These are phyloP conservation scores for Charina bottae DNA, from an alignment of 2,113 vertebrate genomes.

Conservation along the genomic window DNA sequence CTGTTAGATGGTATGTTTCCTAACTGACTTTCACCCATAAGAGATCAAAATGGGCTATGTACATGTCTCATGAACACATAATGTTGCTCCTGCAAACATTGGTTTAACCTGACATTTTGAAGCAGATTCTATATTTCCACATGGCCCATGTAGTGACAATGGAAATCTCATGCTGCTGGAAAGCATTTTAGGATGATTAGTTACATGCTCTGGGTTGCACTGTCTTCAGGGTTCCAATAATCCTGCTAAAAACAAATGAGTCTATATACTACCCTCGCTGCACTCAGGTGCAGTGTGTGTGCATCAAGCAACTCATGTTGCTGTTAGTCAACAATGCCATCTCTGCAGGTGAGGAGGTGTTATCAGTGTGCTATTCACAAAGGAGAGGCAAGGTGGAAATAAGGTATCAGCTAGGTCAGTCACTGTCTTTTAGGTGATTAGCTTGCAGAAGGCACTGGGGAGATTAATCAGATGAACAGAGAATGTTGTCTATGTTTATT, in stretches of 20 bases:
- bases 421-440: neutral
- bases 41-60: neutral
- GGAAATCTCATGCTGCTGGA: conserved; percentile 15
- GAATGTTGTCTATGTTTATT: neutral
- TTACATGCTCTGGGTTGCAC: neutral
- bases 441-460: neutral
- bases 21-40: rapidly evolving
- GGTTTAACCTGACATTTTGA: neutral
- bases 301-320: neutral
- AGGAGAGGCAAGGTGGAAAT: neutral
- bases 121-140: conserved; percentile 13
- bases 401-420: neutral
- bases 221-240: neutral
- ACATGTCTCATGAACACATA: neutral
- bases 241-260: neutral
- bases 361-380: neutral
- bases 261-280: neutral
- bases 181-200: conserved; percentile 1
- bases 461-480: neutral
- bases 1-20: neutral
- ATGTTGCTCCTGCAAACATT: rapidly evolving
- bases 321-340: neutral
- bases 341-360: neutral
- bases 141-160: conserved; percentile 1
- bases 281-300: neutral